Percentiles rank a stretch among this genome's conserved stretches.
These are phyloP conservation scores for Onthophagus sagittarius DNA, from an alignment of 2,888 invertebrate species.

Conservation along the genomic window DNA sequence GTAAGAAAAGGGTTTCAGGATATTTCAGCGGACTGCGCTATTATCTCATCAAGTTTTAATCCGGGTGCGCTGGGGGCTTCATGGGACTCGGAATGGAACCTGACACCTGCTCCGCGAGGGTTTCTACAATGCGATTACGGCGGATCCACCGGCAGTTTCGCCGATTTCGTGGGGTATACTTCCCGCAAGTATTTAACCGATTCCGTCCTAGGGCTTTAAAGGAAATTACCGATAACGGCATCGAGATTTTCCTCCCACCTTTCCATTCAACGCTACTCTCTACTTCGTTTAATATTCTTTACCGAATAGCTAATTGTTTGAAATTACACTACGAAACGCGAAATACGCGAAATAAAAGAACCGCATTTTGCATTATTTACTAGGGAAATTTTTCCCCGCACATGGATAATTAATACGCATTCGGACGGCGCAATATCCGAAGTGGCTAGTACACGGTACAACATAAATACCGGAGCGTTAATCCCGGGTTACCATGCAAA, in stretches of 20 bases:
- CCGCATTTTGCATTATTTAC: not conserved
- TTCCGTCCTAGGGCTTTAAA: not conserved
- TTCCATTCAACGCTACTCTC: not conserved
- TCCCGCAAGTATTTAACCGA: not conserved
- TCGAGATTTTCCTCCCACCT: not conserved
- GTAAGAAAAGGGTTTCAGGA: not conserved
- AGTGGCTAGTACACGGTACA: not conserved
- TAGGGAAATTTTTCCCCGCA: not conserved
- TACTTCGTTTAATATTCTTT: not conserved
- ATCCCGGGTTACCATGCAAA: not conserved
- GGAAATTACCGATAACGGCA: constrained; percentile 3
- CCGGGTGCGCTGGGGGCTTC: constrained; percentile 21
- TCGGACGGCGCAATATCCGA: not conserved
- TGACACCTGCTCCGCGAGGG: constrained; percentile 29
- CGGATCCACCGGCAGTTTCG: not conserved
- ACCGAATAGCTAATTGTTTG: not conserved
- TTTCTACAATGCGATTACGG: constrained; percentile 30
- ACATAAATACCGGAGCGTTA: not conserved
- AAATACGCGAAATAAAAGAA: not conserved
- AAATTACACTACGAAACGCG: not conserved
- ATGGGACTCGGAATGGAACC: constrained; percentile 25
- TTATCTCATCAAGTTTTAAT: constrained; percentile 30
- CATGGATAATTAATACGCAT: not conserved
- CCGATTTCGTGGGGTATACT: not conserved
- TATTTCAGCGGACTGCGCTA: constrained; percentile 20